Evolutionary conservation across 35 echinoderm and acorn worm species (phyloP).

Genomic region (Eucidaris tribuloides): DNA sequence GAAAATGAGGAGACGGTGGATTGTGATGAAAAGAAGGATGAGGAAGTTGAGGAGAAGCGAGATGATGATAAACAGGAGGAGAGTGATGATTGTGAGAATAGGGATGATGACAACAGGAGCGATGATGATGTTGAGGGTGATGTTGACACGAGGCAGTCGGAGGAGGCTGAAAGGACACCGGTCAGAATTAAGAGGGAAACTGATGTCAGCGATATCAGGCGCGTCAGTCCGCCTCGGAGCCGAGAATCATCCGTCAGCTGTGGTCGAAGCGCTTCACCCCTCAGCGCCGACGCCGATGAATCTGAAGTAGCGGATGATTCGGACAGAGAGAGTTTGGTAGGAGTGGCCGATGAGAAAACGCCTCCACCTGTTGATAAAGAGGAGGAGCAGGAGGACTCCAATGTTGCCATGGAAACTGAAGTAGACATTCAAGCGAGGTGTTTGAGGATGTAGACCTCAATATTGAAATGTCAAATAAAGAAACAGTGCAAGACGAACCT

Average conservation of each 20-base stretch:
- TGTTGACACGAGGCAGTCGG: not conserved
- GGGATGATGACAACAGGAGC: not conserved
- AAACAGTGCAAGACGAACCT: too few relatives aligned
- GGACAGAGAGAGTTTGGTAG: not conserved
- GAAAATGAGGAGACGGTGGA: not conserved
- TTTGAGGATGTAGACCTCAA: too few relatives aligned
- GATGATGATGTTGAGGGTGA: not conserved
- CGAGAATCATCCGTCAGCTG: not conserved
- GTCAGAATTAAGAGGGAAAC: not conserved
- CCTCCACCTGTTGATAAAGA: too few relatives aligned
- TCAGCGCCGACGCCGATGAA: constrained; percentile 6
- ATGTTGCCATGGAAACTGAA: too few relatives aligned
- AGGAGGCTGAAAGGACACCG: not conserved
- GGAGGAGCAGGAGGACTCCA: too few relatives aligned
- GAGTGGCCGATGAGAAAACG: too few relatives aligned
- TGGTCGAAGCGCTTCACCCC: not conserved
- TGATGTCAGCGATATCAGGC: not conserved
- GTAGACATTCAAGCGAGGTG: too few relatives aligned
- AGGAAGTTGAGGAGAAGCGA: not conserved
- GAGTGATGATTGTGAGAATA: not conserved
- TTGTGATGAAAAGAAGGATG: not conserved
- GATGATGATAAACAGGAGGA: not conserved
- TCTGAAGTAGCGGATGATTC: constrained; percentile 10
- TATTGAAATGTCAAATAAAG: too few relatives aligned
- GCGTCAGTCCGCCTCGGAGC: constrained; percentile 1